Conservation (phyloP, 2,888 invertebrate genomes). For the Parasteatoda lunata region DNA sequence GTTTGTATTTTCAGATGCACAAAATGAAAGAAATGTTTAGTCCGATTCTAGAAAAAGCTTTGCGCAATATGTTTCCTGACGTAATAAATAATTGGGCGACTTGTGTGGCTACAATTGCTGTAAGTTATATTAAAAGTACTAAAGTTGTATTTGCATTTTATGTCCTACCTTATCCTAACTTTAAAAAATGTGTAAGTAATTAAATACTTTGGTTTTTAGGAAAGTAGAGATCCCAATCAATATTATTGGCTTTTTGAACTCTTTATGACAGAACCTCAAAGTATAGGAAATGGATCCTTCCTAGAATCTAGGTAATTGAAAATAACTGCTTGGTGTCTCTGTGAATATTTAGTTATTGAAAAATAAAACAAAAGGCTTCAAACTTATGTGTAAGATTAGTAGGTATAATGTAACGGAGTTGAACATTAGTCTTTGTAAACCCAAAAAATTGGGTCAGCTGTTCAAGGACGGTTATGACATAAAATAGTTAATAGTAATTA, state of each 20-base stretch:
- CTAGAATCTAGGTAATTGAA: conserved; percentile 75
- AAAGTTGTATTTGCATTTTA: neutral
- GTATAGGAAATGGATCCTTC: conserved; percentile 76
- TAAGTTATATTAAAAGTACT: conserved; percentile 71
- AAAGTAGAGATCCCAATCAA: conserved; percentile 83
- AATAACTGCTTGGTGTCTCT: too few species aligned
- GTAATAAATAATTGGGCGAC: conserved; percentile 83
- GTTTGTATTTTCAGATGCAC: conserved; percentile 75
- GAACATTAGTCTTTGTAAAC: too few species aligned
- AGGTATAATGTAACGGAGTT: too few species aligned
- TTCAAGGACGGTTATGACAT: too few species aligned
- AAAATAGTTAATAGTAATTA: too few species aligned
- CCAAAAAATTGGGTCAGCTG: too few species aligned
- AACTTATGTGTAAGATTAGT: too few species aligned
- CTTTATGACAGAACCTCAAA: conserved; percentile 80
- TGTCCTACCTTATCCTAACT: neutral
- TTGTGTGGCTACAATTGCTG: conserved; percentile 82
- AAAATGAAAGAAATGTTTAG: conserved; percentile 80
- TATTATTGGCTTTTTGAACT: conserved; percentile 80
- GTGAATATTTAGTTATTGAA: too few species aligned
- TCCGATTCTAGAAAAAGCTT: conserved; percentile 80
- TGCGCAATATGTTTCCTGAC: conserved; percentile 83
- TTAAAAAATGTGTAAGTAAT: neutral
- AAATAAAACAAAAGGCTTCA: too few species aligned
- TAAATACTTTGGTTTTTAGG: conserved; percentile 71